Percentiles rank a stretch among this genome's conserved stretches.
These are phyloP conservation scores for Microcaecilia unicolor DNA, from an alignment of 2,797 vertebrate species.

Conservation along the genomic window DNA sequence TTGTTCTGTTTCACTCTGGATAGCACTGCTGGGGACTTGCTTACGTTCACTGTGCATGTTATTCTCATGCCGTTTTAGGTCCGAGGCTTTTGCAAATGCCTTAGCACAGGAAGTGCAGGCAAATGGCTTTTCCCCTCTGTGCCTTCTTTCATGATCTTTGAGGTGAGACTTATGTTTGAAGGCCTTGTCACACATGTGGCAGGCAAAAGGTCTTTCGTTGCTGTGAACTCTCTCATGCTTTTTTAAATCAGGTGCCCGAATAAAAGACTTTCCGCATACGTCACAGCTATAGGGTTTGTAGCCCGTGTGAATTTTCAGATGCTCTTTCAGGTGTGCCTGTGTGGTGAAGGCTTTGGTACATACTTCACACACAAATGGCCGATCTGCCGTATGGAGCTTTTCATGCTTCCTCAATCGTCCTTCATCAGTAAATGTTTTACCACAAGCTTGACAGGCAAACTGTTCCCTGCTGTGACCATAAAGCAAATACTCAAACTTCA, in stretches of 20 bases:
- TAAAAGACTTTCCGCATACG: constrained; percentile 94
- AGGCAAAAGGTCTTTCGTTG: constrained; percentile 91
- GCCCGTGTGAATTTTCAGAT: constrained; percentile 94
- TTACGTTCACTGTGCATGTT: constrained; percentile 95
- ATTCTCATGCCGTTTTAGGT: constrained; percentile 95
- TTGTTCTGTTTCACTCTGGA: constrained; percentile 89
- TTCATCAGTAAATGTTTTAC: constrained; percentile 83
- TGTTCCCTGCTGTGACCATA: constrained; percentile 88
- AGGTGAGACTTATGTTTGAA: constrained; percentile 99
- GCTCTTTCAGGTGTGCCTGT: constrained; percentile 92
- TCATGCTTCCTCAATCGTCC: constrained; percentile 86
- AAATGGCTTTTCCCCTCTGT: constrained; percentile 92
- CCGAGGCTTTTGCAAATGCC: constrained; percentile 96
- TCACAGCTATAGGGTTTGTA: constrained; percentile 96
- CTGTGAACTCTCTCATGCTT: constrained; percentile 94
- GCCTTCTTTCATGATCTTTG: constrained; percentile 94
- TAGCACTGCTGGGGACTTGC: constrained; percentile 79
- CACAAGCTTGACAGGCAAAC: constrained; percentile 83
- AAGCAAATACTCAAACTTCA: constrained; percentile 91
- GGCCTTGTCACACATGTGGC: constrained; percentile 96
- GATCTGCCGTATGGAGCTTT: constrained; percentile 87
- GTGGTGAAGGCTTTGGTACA: constrained; percentile 97
- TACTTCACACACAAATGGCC: constrained; percentile 92
- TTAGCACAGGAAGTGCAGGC: constrained; percentile 94
- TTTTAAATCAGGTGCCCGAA: constrained; percentile 91